A percentile compares a stretch with the other conserved stretches of the same genome.
Conservation (phyloP, 2,888 invertebrate species). For the Scaptodrosophila latifasciaeformis region DNA sequence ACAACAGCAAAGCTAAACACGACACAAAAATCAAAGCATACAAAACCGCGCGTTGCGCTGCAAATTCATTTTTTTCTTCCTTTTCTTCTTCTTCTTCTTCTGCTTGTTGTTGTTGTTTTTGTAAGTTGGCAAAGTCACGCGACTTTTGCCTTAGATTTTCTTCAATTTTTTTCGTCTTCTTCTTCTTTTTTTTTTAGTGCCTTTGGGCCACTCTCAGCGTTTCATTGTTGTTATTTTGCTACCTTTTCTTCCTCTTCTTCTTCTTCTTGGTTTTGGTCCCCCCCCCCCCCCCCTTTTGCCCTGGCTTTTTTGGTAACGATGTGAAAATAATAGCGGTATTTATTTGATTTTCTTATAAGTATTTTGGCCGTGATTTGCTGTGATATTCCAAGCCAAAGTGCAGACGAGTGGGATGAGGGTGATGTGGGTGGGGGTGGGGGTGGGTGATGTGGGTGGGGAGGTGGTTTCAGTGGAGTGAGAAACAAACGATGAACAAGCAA, state of each 20-base stretch:
- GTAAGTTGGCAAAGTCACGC: conserved; percentile 14
- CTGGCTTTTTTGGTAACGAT: conserved; percentile 1
- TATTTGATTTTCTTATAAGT: conserved; percentile 1
- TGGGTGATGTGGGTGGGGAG: too few relatives aligned
- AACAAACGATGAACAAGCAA: too few relatives aligned
- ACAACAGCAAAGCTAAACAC: neutral
- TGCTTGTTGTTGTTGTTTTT: too few relatives aligned
- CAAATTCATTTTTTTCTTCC: too few relatives aligned
- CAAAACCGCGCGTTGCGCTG: conserved; percentile 1
- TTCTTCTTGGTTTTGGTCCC: neutral
- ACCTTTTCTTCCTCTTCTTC: neutral
- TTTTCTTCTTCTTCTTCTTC: too few relatives aligned
- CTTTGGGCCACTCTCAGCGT: neutral
- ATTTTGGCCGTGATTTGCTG: neutral
- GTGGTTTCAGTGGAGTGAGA: too few relatives aligned
- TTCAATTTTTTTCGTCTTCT: too few relatives aligned
- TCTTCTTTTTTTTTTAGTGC: neutral
- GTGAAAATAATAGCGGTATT: neutral
- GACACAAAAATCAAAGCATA: neutral
- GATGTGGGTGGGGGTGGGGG: too few relatives aligned
- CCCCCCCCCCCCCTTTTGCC: neutral
- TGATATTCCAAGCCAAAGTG: too few relatives aligned
- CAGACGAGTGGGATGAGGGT: too few relatives aligned
- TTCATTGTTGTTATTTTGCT: neutral
- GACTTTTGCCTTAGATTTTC: conserved; percentile 1